phyloP scores from a whole-genome alignment of 2,113 vertebrate genomes.

The Patagioenas fasciata region DNA sequence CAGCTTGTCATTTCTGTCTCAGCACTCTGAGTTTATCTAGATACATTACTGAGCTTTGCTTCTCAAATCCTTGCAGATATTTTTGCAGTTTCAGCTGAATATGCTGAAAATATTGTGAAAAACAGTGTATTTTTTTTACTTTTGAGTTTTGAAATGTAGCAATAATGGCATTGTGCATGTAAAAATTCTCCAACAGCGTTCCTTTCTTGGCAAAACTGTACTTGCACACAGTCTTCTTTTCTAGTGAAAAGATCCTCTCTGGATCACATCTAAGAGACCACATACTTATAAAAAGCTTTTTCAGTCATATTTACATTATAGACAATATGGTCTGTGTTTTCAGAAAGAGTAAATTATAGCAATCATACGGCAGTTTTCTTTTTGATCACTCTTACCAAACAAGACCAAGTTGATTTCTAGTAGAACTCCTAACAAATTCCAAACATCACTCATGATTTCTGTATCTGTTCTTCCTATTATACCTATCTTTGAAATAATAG shows the following conservation, averaged over 20 bases:
- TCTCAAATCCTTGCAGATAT: not conserved
- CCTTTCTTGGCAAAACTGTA: not conserved
- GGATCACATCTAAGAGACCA: not conserved
- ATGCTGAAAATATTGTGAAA: not conserved
- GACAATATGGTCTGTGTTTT: not conserved
- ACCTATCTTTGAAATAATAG: not conserved
- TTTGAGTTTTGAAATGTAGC: not conserved
- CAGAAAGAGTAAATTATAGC: not conserved
- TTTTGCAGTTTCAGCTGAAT: not conserved
- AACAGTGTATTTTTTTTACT: not conserved
- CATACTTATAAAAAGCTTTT: not conserved
- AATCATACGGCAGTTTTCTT: not conserved
- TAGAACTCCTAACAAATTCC: not conserved
- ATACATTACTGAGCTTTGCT: not conserved
- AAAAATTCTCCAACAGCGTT: not conserved
- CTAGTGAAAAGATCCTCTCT: not conserved
- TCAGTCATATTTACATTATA: not conserved
- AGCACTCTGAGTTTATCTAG: not conserved
- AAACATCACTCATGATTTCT: not conserved
- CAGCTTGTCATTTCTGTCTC: not conserved
- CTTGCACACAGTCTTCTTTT: not conserved
- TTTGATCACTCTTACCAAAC: not conserved
- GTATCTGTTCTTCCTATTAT: not conserved
- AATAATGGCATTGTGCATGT: not conserved
- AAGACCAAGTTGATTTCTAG: not conserved